These are phyloP conservation scores for Montipora capitata DNA, from an alignment of 92 coral and sea anemone species.

Conservation along the genomic window DNA sequence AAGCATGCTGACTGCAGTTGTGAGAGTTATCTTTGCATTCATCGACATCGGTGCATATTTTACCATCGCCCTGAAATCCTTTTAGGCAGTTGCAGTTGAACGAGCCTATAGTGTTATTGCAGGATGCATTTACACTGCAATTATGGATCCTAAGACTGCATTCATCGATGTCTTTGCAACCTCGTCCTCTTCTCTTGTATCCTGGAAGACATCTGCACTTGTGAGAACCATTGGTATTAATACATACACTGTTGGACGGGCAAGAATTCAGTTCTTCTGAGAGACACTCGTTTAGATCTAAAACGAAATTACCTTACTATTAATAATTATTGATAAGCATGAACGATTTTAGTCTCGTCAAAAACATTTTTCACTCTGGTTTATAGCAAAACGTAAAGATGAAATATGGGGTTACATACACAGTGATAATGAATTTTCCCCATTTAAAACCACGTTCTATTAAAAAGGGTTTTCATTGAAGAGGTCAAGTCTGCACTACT, in stretches of 20 bases:
- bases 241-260: not conserved
- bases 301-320: not conserved
- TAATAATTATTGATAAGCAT: too few species aligned
- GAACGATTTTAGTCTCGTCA: too few species aligned
- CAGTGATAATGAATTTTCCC: too few species aligned
- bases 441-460: too few species aligned
- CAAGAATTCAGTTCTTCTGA: not conserved
- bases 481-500: too few species aligned
- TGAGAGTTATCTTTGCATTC: not conserved
- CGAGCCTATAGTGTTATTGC: slow-evolving; percentile 19
- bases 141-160: not conserved
- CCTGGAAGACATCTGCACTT: not conserved
- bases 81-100: not conserved
- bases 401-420: too few species aligned
- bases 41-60: not conserved
- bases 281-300: slow-evolving; percentile 7
- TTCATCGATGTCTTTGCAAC: not conserved
- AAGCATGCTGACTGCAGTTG: slow-evolving; percentile 13
- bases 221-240: not conserved
- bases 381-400: too few species aligned
- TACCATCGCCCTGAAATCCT: slow-evolving; percentile 18
- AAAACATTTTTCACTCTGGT: too few species aligned
- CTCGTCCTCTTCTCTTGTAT: not conserved
- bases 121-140: slow-evolving; percentile 11
- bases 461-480: too few species aligned